phyloP scores from a whole-genome alignment of 2,113 vertebrate species.

The Lagopus muta region DNA sequence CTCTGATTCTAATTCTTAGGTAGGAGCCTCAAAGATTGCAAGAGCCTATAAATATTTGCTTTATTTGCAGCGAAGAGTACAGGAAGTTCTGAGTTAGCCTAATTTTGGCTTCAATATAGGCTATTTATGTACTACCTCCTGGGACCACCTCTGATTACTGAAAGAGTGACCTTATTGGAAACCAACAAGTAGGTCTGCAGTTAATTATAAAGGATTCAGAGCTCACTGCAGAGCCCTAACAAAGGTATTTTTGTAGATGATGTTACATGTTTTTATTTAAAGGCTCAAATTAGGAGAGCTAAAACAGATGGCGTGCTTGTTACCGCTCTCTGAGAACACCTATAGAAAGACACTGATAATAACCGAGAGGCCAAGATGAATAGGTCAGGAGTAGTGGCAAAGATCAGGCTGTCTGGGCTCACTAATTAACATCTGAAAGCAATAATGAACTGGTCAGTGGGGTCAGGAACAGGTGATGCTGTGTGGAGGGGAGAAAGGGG shows the following conservation, averaged over 20 bases:
- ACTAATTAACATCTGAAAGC: constrained; percentile 67
- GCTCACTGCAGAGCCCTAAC: constrained; percentile 36
- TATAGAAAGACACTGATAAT: constrained; percentile 49
- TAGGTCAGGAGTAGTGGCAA: constrained; percentile 48
- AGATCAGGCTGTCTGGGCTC: constrained; percentile 63
- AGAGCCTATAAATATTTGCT: constrained; percentile 62
- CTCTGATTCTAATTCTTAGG: constrained; percentile 21
- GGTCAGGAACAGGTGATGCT: constrained; percentile 68
- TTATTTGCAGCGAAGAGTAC: constrained; percentile 53
- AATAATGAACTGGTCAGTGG: constrained; percentile 59
- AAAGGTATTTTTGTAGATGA: constrained; percentile 59
- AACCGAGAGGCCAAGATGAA: constrained; percentile 11
- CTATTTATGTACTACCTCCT: constrained; percentile 65
- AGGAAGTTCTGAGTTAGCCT: constrained; percentile 64
- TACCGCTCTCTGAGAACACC: constrained; percentile 44
- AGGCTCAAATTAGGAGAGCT: constrained; percentile 39
- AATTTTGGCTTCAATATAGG: constrained; percentile 57
- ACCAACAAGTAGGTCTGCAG: constrained; percentile 62
- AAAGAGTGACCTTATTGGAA: constrained; percentile 72
- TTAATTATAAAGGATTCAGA: constrained; percentile 69
- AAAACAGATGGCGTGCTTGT: constrained; percentile 66
- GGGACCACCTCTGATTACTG: constrained; percentile 67
- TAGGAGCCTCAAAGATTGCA: constrained; percentile 35
- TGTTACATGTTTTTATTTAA: constrained; percentile 63
- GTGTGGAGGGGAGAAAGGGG: neutral